Evolutionary conservation across 2,888 invertebrate genomes (phyloP), one percentile per base, ranked within the genome.

Genomic region (Ctena decussata): DNA sequence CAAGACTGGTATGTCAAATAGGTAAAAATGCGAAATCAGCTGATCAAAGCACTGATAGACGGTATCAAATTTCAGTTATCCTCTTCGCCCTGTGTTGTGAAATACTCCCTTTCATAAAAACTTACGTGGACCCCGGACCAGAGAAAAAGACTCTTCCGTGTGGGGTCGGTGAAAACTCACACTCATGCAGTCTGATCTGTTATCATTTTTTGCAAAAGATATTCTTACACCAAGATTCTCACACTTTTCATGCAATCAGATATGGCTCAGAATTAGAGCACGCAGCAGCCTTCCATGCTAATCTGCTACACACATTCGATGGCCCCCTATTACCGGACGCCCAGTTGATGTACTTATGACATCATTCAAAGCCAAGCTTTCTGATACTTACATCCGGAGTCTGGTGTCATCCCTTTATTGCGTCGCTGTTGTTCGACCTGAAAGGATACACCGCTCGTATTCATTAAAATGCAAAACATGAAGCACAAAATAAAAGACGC

Each of bases 381-480:
- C 12, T 65, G 65, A 65, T 65, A 65, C 35, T 12, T 35, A 65
- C 65, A 65, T 65, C 65, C 65, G 65, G 65, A 65, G 65, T 65
- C 65, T 65, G 32, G 35, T 65, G 32, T 15, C 65, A 65, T 11
- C 11, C 32, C 35, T 65, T 65, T 65, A 65, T 65, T 65, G 65
- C 35, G 65, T 35, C 11, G 65, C 35, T 32, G 11, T 30, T 65
- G 35, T 65, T 65, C 21, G 21, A 21, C 2, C 24, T 1, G 35
- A 35, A 65, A 65, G 35, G 5, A 11, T 35, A 35, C 65, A 21
- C 65, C 24, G 21, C 35, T 8, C 6, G 35, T 65, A 65, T 21
- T 65, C 65, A 65, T 65, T 30, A 65, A 65, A 65, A 65, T 35
- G 35, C 65, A 65, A n/a, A 65, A 24, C 65, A 27, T 18, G 65